These are phyloP conservation scores for Lymantria monacha DNA, from an alignment of 2,888 invertebrate genomes.

Conservation along the genomic window DNA sequence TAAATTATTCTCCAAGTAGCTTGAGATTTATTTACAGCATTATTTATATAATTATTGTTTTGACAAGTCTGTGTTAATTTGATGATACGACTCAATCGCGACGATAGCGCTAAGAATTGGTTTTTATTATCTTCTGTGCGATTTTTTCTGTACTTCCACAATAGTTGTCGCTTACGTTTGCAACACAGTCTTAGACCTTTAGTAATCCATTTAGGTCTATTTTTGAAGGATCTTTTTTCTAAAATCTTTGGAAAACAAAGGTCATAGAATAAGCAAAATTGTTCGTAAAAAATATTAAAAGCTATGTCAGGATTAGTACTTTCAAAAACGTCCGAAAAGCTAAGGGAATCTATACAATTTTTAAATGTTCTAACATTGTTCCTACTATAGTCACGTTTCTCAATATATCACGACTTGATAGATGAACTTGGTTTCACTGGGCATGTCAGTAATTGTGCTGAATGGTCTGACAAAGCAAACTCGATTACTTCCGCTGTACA, in stretches of 20 bases:
- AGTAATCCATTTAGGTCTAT: neutral
- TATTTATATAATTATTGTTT: neutral
- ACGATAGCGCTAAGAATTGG: neutral
- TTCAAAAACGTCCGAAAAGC: neutral
- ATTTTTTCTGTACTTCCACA: neutral
- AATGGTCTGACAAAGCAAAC: neutral
- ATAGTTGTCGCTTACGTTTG: no score
- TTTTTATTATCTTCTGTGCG: neutral
- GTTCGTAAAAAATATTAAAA: neutral
- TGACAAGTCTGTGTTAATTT: neutral
- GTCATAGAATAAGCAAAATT: neutral
- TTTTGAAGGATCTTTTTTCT: neutral
- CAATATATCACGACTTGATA: neutral
- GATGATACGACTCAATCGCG: neutral
- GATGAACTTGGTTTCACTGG: neutral
- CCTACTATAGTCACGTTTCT: neutral
- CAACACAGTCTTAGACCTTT: neutral
- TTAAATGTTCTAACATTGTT: neutral
- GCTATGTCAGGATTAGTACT: neutral
- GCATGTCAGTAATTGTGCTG: neutral
- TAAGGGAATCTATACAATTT: neutral
- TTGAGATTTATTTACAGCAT: neutral
- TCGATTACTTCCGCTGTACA: neutral
- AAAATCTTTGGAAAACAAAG: neutral
- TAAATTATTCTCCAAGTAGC: slow-evolving; percentile 1